Conservation (phyloP, 1,140 invertebrate species). For the Tyrophagus putrescentiae region DNA sequence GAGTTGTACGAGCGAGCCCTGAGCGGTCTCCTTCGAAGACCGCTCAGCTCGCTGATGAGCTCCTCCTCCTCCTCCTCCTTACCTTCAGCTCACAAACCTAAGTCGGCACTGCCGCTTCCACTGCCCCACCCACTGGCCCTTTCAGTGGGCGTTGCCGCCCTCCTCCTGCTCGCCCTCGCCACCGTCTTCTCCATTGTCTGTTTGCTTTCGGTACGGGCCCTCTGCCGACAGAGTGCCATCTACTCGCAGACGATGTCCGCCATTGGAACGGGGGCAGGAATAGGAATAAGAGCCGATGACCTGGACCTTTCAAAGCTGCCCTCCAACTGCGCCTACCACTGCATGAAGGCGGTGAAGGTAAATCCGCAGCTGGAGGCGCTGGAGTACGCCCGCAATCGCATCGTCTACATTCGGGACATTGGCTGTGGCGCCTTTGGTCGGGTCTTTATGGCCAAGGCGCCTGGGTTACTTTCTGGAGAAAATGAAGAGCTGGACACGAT, state of each 20-base stretch:
- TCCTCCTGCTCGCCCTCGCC: neutral
- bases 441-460: conserved; percentile 53
- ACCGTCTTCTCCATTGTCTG: conserved; percentile 43
- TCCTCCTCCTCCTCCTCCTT: too few species aligned
- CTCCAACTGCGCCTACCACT: conserved; percentile 70
- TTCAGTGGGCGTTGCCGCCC: conserved; percentile 39
- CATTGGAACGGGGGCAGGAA: neutral
- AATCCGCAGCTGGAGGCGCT: conserved; percentile 84
- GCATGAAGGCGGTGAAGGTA: conserved; percentile 55
- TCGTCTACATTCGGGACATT: conserved; percentile 80
- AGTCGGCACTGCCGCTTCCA: too few species aligned
- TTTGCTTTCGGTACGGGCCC: conserved; percentile 46
- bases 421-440: conserved; percentile 89
- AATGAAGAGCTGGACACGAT: conserved; percentile 59
- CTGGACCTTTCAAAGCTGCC: conserved; percentile 79
- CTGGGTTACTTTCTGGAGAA: neutral
- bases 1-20: neutral
- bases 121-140: conserved; percentile 50
- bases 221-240: conserved; percentile 28
- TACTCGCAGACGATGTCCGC: conserved; percentile 7
- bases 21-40: neutral
- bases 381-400: conserved; percentile 87
- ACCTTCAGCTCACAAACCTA: too few species aligned
- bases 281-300: conserved; percentile 36
- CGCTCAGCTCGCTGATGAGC: neutral